phyloP scores from a whole-genome alignment of 2,797 vertebrate species.

The Austrolebias charrua region DNA sequence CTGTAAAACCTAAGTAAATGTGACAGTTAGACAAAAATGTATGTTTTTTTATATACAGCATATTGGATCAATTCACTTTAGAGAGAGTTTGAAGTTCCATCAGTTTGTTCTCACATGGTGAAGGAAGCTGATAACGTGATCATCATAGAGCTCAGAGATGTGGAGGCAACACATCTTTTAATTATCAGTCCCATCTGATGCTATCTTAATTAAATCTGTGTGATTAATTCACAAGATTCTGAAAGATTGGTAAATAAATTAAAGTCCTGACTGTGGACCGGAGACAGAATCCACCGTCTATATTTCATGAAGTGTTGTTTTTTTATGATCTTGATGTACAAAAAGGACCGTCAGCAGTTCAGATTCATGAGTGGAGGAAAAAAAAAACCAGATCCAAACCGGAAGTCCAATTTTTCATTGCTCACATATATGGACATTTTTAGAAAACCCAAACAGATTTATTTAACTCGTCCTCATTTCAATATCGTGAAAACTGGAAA shows the following conservation, averaged over 20 bases:
- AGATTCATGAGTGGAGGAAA: background rate
- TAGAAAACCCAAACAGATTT: background rate
- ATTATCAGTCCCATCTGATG: slow-evolving; percentile 33
- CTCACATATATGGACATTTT: background rate
- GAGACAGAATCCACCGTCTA: slow-evolving; percentile 12
- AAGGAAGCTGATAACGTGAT: background rate
- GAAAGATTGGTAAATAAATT: slow-evolving; percentile 42
- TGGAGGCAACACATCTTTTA: slow-evolving; percentile 6
- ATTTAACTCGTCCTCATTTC: no score
- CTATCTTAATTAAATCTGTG: slow-evolving; percentile 22
- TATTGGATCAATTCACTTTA: background rate
- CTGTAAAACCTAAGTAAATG: background rate
- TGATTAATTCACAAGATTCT: slow-evolving; percentile 39
- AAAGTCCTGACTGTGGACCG: slow-evolving; percentile 10
- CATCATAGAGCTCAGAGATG: slow-evolving; percentile 10
- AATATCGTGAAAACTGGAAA: no score
- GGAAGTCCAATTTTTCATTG: background rate
- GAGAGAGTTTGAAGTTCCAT: background rate
- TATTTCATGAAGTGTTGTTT: slow-evolving; percentile 21
- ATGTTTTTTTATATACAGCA: background rate
- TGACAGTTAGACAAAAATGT: background rate
- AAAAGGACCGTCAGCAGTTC: slow-evolving; percentile 1
- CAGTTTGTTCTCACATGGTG: background rate
- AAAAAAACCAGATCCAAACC: background rate
- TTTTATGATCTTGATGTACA: slow-evolving; percentile 13